Evolutionary conservation across 2,888 invertebrate species (phyloP).

Genomic region (Acrobeloides nanus): DNA sequence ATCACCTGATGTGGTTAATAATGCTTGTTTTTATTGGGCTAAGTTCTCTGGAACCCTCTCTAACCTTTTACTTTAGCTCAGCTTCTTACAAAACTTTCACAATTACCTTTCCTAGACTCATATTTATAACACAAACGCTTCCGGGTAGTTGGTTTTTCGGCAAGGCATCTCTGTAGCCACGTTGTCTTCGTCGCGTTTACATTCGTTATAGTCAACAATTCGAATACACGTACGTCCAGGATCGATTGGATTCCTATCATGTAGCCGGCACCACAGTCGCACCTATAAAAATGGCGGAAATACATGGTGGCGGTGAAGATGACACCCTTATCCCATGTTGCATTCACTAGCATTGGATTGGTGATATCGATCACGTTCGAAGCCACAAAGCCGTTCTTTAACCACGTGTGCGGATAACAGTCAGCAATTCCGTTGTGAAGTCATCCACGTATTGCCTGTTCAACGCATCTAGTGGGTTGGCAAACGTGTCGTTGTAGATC

Average conservation of each 20-base stretch:
- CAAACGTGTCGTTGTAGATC: slow-evolving; percentile 38
- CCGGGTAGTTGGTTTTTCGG: slow-evolving; percentile 43
- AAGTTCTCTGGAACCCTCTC: too few relatives aligned
- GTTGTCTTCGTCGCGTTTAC: slow-evolving; percentile 42
- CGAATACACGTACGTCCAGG: slow-evolving; percentile 51
- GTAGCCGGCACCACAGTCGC: slow-evolving; percentile 45
- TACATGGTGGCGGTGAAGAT: slow-evolving; percentile 51
- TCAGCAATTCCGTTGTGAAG: slow-evolving; percentile 41
- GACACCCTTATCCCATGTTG: slow-evolving; percentile 49
- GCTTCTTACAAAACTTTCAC: too few relatives aligned
- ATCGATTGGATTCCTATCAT: slow-evolving; percentile 44
- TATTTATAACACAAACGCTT: slow-evolving; percentile 42
- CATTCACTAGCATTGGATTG: slow-evolving; percentile 41
- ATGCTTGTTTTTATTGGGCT: too few relatives aligned
- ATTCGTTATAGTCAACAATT: slow-evolving; percentile 50
- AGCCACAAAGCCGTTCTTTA: slow-evolving; percentile 41
- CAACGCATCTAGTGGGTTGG: slow-evolving; percentile 37
- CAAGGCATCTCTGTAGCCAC: slow-evolving; percentile 46
- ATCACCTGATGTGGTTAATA: too few relatives aligned
- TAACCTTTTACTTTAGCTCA: too few relatives aligned
- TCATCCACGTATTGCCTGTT: slow-evolving; percentile 36
- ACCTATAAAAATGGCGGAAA: slow-evolving; percentile 45
- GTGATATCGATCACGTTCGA: slow-evolving; percentile 50
- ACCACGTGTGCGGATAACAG: slow-evolving; percentile 47
- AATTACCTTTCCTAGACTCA: too few relatives aligned